These are phyloP conservation scores for Platysteira castanea DNA, from an alignment of 2,113 vertebrate species.

Conservation along the genomic window DNA sequence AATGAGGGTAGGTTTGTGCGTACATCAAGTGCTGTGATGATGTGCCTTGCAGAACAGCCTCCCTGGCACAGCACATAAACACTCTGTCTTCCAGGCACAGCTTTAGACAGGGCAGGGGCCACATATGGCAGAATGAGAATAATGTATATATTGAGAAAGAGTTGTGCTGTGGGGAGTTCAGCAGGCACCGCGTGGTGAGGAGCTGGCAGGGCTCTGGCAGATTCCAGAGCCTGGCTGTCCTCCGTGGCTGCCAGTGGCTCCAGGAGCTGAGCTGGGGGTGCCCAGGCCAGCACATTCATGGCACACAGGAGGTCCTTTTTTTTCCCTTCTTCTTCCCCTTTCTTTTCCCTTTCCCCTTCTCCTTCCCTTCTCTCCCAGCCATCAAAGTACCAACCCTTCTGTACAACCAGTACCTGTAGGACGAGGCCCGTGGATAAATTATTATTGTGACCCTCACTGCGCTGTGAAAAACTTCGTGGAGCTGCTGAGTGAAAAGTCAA, in stretches of 20 bases:
- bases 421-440: conserved; percentile 73
- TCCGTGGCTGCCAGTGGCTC: neutral
- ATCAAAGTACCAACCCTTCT: neutral
- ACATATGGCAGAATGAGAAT: neutral
- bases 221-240: neutral
- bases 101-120: neutral
- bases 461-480: conserved; percentile 67
- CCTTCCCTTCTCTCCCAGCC: too few species aligned
- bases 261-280: neutral
- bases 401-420: conserved; percentile 65
- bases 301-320: neutral
- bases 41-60: neutral
- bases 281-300: accelerated
- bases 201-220: neutral
- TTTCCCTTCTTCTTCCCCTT: neutral
- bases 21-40: neutral
- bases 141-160: neutral
- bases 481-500: conserved; percentile 77
- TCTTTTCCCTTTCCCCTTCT: too few species aligned
- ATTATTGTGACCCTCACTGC: conserved; percentile 71
- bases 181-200: neutral
- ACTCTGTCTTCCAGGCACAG: neutral
- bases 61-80: neutral
- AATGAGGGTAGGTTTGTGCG: neutral
- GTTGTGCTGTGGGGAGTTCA: neutral